Evolutionary conservation across 2,797 vertebrate species (phyloP), one percentile per base, ranked within the genome.

Genomic region (Chaetophractus vellerosus): DNA sequence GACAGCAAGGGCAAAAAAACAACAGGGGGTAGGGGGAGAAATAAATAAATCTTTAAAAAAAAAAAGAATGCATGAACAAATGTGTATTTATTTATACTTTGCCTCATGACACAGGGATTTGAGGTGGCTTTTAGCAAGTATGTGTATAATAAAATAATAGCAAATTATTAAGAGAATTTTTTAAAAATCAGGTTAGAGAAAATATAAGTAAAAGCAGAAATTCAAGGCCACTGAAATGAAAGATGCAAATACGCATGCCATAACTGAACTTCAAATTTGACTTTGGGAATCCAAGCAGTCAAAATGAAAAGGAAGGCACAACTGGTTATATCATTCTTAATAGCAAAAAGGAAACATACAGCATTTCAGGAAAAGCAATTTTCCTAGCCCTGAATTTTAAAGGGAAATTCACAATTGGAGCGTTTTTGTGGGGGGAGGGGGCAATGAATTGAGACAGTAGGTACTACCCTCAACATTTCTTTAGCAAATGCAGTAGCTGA

Each of bases 101-200:
- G 36, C 45, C 45, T 84, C 48, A 71, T 57, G 71, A 19, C 18
- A 59, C 36, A 26, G 16, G 66, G 80, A 50, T 24, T 38, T 59
- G 31, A 7, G 15, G 10, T 31, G 10, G 19, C 31, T 84, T 95
- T 88, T 33, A 72, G 64, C 45, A 93, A 94, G 50, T n/a, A 61
- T 1, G 19, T 15, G 45, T 31, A 2, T 55, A 93, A 79, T 41
- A 66, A 82, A 89, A 18, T 36, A 82, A 91, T 28, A 88, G 41
- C 68, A 75, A 79, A 82, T 69, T 90, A 78, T 69, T 88, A 66
- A 69, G 9, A 90, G 26, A 90, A 80, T 76, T 50, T 16, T 69
- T 41, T 18, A n/a, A 82, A 93, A 91, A 38, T 48, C 61, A 24
- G 21, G 74, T 19, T 12, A 79, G 26, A n/a, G 59, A 76, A 90